phyloP scores from a whole-genome alignment of 2,113 vertebrate species.

The Heloderma charlesbogerti region DNA sequence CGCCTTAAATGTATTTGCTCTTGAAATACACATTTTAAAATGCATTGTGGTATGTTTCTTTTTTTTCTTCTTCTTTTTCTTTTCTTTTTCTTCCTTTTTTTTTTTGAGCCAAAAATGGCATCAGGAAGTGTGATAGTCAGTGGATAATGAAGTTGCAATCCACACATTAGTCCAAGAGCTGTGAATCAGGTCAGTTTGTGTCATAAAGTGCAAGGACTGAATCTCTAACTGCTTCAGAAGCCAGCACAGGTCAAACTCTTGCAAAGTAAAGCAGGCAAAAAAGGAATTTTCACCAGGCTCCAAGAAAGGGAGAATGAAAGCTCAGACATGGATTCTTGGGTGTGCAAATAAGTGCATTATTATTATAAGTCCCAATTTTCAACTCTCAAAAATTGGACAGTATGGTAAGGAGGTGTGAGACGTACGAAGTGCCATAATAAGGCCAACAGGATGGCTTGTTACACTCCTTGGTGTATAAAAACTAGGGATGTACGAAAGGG shows the following conservation, averaged over 20 bases:
- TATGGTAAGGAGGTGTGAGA: neutral
- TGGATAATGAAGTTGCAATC: neutral
- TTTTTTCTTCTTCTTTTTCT: too few relatives aligned
- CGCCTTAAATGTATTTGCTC: too few relatives aligned
- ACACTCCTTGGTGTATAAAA: too few relatives aligned
- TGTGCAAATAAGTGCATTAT: neutral
- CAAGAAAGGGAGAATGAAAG: neutral
- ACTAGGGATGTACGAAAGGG: too few relatives aligned
- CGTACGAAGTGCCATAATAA: neutral
- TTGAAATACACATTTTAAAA: too few relatives aligned
- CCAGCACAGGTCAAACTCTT: neutral
- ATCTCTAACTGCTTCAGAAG: neutral
- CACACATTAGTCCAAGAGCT: neutral
- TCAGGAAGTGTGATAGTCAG: neutral
- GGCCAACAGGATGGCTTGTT: neutral
- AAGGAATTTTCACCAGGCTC: neutral
- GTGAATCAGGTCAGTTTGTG: neutral
- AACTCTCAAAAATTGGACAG: neutral
- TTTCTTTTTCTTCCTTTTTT: neutral
- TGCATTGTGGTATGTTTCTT: too few relatives aligned
- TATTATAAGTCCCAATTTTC: neutral
- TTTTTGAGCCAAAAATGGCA: neutral
- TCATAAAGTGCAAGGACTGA: neutral
- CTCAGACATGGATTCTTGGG: neutral
- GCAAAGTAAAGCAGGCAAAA: neutral